phyloP scores from a whole-genome alignment of 2,888 invertebrate species.

The Teleogryllus oceanicus region DNA sequence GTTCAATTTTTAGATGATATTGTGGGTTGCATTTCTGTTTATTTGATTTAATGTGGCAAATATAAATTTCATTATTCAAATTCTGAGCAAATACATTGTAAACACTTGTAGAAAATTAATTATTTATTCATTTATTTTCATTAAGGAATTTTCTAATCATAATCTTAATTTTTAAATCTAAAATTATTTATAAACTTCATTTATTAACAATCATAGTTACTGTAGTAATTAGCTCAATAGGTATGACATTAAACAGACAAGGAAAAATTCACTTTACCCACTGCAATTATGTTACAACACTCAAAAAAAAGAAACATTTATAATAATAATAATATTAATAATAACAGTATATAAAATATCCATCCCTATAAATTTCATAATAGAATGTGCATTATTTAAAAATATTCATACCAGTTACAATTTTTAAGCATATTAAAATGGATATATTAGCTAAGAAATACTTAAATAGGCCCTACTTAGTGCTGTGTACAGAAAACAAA shows the following conservation, averaged over 20 bases:
- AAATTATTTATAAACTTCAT: not conserved
- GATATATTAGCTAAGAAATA: not conserved
- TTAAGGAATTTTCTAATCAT: too few species aligned
- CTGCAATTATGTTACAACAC: not conserved
- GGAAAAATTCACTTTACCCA: not conserved
- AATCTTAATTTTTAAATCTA: not conserved
- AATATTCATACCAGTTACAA: not conserved
- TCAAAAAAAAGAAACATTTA: not conserved
- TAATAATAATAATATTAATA: constrained; percentile 5
- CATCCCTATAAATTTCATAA: constrained; percentile 11
- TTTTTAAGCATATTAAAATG: not conserved
- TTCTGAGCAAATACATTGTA: not conserved
- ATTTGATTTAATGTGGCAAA: not conserved
- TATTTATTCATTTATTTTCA: too few species aligned
- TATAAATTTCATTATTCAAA: not conserved
- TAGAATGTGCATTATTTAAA: constrained; percentile 1
- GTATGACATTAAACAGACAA: not conserved
- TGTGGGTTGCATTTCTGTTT: not conserved
- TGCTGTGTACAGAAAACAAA: not conserved
- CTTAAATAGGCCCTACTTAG: not conserved
- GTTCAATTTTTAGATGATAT: constrained; percentile 3
- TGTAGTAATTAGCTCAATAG: not conserved
- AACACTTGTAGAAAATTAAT: too few species aligned
- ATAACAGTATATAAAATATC: constrained; percentile 18
- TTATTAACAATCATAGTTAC: not conserved